Evolutionary conservation across 1,140 invertebrate species (phyloP), one percentile per base, ranked within the genome.

Genomic region (Ladona fulva): DNA sequence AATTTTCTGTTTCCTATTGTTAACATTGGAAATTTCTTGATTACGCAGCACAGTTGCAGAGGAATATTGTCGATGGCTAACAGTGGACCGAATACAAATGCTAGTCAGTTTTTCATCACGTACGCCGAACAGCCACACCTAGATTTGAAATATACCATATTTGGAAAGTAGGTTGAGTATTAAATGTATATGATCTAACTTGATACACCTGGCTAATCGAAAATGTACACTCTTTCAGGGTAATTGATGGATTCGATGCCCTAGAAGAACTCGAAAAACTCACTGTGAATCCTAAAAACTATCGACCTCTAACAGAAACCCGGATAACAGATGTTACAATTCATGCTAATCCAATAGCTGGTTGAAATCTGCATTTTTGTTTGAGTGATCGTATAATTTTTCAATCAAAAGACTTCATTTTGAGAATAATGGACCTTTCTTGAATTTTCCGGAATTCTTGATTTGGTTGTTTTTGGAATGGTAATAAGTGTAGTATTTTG

Each of bases 11-110:
- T 37, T 24, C 22, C 1, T 59, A 6, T n/a, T 24, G 16, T 22
- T 78, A 37, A 5, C 11, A 75, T 74, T 78, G 29, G 8, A 52
- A 25, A 37, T 73, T 78, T 75, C 74, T 81, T 82, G 29, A 78
- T 81, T 82, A 88, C 88, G 7, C 82, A 94, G 92, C 97, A 98
- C 83, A 93, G 90, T 83, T 86, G 89, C 10, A 88, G 96, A 83
- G 97, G 97, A 3, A 92, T 95, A 74, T 86, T 99, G 0, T 98
- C 96, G 16, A 98, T 99, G 97, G 97, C 97, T n/a, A 99, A 98
- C 83, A 98, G 95, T 88, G 97, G 97, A 24, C 95, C 96, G 16
- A 97, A 99, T 84, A 95, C 95, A n/a, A 99, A 99, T 89, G 94
- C 91, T n/a, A 97, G 95, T 82, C 97, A 99, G 85, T 99, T 99